phyloP scores from a whole-genome alignment of 1,140 invertebrate species.

The Dreissena rostriformis region DNA sequence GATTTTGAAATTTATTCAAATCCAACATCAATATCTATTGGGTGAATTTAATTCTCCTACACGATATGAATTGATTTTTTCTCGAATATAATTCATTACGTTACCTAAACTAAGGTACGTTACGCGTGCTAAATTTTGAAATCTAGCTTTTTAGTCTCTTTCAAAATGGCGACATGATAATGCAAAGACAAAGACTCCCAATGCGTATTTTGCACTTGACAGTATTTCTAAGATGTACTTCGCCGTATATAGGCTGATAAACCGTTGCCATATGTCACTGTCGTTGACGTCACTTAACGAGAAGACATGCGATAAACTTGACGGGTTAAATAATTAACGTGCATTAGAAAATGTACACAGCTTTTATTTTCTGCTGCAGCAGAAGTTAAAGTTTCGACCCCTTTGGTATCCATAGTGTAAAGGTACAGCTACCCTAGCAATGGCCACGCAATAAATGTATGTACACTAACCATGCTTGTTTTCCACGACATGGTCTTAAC shows the following conservation, averaged over 20 bases:
- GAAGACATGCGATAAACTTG: constrained; percentile 37
- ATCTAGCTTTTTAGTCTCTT: background rate
- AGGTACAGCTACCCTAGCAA: too few relatives aligned
- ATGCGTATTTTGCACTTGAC: background rate
- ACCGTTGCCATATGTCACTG: constrained; percentile 63
- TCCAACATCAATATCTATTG: too few relatives aligned
- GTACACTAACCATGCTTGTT: too few relatives aligned
- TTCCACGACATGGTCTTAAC: too few relatives aligned
- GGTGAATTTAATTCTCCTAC: too few relatives aligned
- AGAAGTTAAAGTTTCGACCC: too few relatives aligned
- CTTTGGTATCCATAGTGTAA: too few relatives aligned
- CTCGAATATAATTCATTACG: too few relatives aligned
- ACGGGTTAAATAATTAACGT: constrained; percentile 40
- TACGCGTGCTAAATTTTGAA: background rate
- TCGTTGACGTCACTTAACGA: constrained; percentile 47
- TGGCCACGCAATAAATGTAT: too few relatives aligned
- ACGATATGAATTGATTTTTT: too few relatives aligned
- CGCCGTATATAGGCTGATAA: constrained; percentile 32
- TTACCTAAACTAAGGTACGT: background rate
- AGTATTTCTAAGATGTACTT: background rate
- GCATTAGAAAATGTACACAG: constrained; percentile 67
- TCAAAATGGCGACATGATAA: background rate
- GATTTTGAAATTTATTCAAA: too few relatives aligned
- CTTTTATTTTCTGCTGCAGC: too few relatives aligned
- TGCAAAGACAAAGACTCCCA: background rate